These are phyloP conservation scores for Ophion ventricosus DNA, from an alignment of 2,888 invertebrate species.

Conservation along the genomic window DNA sequence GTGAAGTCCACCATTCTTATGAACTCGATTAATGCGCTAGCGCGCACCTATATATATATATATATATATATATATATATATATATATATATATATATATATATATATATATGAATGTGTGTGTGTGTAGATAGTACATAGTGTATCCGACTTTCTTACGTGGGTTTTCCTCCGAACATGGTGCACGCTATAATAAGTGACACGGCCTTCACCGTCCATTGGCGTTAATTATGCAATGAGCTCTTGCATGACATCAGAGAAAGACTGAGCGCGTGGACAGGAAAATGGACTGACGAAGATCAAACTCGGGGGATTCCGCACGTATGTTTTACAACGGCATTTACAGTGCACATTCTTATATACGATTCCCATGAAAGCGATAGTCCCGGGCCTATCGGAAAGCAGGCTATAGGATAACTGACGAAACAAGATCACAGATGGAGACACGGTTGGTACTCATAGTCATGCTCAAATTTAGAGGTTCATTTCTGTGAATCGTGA, in stretches of 20 bases:
- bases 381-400: neutral
- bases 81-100: conserved; percentile 1
- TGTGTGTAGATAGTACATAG: conserved; percentile 29
- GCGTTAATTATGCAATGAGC: conserved; percentile 78
- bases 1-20: conserved; percentile 23
- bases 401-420: conserved; percentile 6
- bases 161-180: conserved; percentile 75
- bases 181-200: conserved; percentile 71
- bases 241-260: conserved; percentile 76
- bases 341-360: neutral
- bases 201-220: conserved; percentile 78
- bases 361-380: neutral
- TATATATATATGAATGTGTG: neutral
- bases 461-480: neutral
- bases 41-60: neutral
- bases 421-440: neutral
- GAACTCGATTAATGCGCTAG: conserved; percentile 22
- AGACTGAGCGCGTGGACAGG: conserved; percentile 43
- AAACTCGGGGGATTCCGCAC: conserved; percentile 71
- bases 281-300: conserved; percentile 54
- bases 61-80: conserved; percentile 18
- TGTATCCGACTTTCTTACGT: conserved; percentile 73
- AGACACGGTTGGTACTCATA: neutral
- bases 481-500: neutral
- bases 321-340: conserved; percentile 68